Evolutionary conservation across 2,113 vertebrate genomes (phyloP).

Genomic region (Forbesichthys papilliferus): DNA sequence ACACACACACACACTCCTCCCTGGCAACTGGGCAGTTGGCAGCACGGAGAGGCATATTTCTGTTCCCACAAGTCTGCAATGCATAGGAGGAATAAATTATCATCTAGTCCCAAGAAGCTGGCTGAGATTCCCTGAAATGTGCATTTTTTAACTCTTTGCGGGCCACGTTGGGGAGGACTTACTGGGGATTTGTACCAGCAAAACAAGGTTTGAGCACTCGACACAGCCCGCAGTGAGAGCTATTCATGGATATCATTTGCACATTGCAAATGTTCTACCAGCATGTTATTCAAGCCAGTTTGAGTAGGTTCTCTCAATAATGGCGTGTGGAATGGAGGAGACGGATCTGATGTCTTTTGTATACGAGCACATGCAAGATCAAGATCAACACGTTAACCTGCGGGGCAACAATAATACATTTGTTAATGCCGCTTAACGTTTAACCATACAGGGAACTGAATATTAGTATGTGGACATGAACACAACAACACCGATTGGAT

Average conservation of each 20-base stretch:
- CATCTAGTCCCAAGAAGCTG: constrained; percentile 44
- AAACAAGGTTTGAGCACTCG: background rate
- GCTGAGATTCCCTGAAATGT: constrained; percentile 19
- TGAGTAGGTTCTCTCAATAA: too few relatives aligned
- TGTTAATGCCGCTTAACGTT: too few relatives aligned
- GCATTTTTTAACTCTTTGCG: constrained; percentile 53
- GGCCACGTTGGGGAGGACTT: constrained; percentile 3
- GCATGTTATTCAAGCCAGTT: too few relatives aligned
- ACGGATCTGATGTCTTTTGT: too few relatives aligned
- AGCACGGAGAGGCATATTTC: constrained; percentile 65
- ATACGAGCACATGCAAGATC: too few relatives aligned
- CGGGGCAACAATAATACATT: too few relatives aligned
- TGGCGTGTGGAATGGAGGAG: too few relatives aligned
- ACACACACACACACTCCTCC: constrained; percentile 28
- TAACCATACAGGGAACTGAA: background rate
- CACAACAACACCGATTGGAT: background rate
- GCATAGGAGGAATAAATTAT: constrained; percentile 67
- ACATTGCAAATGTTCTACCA: too few relatives aligned
- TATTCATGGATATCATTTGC: background rate
- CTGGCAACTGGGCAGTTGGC: constrained; percentile 66
- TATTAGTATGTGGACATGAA: background rate
- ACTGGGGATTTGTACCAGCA: background rate
- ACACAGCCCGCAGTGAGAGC: background rate
- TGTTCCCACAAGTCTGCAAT: constrained; percentile 67
- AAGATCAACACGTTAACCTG: too few relatives aligned